Percentiles rank a stretch among this genome's conserved stretches.
These are phyloP conservation scores for Drosophila serrata DNA, from an alignment of 1,140 invertebrate species.

Conservation along the genomic window DNA sequence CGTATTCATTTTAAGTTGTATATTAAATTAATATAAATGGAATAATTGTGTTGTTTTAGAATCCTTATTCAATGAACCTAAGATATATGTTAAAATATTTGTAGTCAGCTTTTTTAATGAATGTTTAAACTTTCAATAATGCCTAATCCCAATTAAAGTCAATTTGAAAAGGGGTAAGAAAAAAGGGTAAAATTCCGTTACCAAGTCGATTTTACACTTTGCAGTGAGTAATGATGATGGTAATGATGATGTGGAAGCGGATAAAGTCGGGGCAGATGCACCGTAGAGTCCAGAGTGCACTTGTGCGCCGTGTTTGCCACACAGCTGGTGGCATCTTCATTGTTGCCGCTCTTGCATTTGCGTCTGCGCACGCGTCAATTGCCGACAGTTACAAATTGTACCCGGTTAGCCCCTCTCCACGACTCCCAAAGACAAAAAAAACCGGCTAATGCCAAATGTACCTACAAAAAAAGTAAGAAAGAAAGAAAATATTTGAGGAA, in stretches of 20 bases:
- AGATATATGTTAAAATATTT: too few species aligned
- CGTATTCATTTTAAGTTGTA: too few species aligned
- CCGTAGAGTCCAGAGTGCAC: constrained; percentile 30
- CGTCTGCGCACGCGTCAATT: constrained; percentile 70
- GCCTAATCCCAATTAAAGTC: not conserved
- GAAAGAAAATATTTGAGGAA: constrained; percentile 29
- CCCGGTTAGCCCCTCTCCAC: constrained; percentile 49
- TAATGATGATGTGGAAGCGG: constrained; percentile 35
- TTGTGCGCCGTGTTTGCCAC: constrained; percentile 43
- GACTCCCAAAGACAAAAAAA: constrained; percentile 21
- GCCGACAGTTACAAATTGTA: constrained; percentile 74
- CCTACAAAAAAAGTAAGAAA: constrained; percentile 4
- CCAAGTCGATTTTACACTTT: constrained; percentile 31
- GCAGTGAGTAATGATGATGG: constrained; percentile 40
- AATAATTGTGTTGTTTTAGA: too few species aligned
- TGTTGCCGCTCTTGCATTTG: constrained; percentile 48
- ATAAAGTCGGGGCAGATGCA: constrained; percentile 49
- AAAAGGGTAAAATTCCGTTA: not conserved
- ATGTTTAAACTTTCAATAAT: not conserved
- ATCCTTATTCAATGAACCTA: too few species aligned
- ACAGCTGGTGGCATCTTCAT: constrained; percentile 56
- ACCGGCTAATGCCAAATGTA: constrained; percentile 60
- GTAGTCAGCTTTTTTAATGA: too few species aligned
- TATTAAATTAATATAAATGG: too few species aligned
- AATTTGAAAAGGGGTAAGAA: not conserved